phyloP scores from a whole-genome alignment of 2,888 invertebrate genomes.

The Cephus nigrinus region DNA sequence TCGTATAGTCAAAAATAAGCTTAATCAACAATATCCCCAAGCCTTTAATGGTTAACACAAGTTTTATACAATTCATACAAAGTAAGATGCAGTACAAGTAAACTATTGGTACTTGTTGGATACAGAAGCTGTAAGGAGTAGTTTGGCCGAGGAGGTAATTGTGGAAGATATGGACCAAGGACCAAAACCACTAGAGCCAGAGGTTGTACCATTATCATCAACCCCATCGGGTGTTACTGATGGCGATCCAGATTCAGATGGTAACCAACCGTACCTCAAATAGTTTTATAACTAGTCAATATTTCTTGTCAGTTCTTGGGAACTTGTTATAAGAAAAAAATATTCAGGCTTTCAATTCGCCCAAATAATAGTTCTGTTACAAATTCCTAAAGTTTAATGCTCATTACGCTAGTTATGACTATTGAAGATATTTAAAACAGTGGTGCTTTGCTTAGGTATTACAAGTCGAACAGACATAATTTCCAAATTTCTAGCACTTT shows the following conservation, averaged over 20 bases:
- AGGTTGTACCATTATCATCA: conserved; percentile 49
- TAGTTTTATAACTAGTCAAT: conserved; percentile 20
- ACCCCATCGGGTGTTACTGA: conserved; percentile 36
- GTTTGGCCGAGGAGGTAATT: conserved; percentile 62
- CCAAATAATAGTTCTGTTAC: background rate
- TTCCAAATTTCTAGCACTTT: background rate
- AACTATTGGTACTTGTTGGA: background rate
- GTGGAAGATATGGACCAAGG: conserved; percentile 57
- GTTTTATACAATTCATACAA: background rate
- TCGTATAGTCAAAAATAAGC: conserved; percentile 82
- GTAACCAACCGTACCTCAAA: conserved; percentile 55
- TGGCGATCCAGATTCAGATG: conserved; percentile 62
- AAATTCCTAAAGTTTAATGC: background rate
- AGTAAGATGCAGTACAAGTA: background rate
- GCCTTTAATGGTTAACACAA: conserved; percentile 58
- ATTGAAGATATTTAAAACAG: background rate
- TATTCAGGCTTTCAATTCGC: background rate
- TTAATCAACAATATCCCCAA: conserved; percentile 70
- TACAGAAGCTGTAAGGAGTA: conserved; percentile 61
- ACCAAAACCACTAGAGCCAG: conserved; percentile 54
- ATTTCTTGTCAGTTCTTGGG: background rate
- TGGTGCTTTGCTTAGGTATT: too few relatives aligned
- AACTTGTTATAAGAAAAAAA: background rate
- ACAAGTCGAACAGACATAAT: background rate
- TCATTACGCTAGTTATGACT: background rate